Conservation (phyloP, 2,888 invertebrate genomes). For the Pterostichus madidus region DNA sequence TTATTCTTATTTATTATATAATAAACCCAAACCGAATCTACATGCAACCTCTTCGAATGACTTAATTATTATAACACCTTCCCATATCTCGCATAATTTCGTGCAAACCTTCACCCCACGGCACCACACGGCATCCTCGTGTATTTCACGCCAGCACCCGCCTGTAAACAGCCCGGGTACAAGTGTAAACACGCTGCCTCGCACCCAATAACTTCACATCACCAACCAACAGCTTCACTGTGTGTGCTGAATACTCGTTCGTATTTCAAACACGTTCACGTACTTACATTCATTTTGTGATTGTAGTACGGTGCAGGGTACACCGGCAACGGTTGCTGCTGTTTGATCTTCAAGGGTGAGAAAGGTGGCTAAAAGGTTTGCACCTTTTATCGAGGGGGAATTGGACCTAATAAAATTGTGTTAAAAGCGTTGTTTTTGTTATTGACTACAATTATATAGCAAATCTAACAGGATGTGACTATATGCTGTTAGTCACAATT, state of each 20-base stretch:
- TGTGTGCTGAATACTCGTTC: not conserved
- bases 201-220: conserved; percentile 61
- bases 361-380: not conserved
- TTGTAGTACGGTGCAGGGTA: not conserved
- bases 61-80: conserved; percentile 22
- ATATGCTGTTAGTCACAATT: too few relatives aligned
- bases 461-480: too few relatives aligned
- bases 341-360: not conserved
- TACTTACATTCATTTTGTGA: conserved; percentile 44
- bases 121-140: not conserved
- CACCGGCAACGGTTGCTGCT: not conserved
- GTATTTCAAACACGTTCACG: conserved; percentile 53
- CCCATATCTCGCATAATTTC: not conserved
- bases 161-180: conserved; percentile 59
- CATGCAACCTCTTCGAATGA: conserved; percentile 14
- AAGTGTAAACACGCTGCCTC: conserved; percentile 60
- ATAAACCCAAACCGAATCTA: not conserved
- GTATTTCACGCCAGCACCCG: conserved; percentile 24
- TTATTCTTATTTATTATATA: too few relatives aligned
- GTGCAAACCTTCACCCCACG: not conserved
- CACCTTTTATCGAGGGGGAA: not conserved
- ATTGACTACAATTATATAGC: not conserved
- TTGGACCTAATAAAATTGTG: not conserved
- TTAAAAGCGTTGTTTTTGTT: not conserved
- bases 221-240: not conserved